Percentiles rank a stretch among this genome's conserved stretches.
Evolutionary conservation across 2,113 vertebrate species (phyloP).

Genomic region (Sarotherodon lohbergeri): DNA sequence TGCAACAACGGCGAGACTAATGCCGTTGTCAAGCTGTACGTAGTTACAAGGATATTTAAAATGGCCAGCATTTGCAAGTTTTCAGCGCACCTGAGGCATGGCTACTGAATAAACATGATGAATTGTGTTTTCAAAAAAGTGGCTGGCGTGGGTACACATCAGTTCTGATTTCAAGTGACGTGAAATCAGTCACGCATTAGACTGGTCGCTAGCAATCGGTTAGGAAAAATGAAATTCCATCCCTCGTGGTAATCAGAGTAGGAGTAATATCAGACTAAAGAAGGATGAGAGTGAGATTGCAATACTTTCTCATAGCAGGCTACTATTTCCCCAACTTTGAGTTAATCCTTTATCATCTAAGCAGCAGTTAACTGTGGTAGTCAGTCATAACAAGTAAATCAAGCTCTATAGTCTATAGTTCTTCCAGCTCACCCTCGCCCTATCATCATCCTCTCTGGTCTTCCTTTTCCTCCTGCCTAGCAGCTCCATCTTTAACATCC

Average conservation of each 20-base stretch:
- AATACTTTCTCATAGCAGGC: neutral
- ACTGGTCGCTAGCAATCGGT: neutral
- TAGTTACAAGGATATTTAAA: neutral
- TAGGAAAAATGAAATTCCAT: neutral
- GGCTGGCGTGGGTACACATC: neutral
- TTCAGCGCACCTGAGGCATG: neutral
- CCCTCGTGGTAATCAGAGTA: neutral
- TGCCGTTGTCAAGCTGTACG: neutral
- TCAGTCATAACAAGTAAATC: neutral
- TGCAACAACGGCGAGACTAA: neutral
- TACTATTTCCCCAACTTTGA: neutral
- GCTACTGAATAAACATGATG: neutral
- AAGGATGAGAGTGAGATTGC: neutral
- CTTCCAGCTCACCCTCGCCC: neutral
- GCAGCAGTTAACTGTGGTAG: neutral
- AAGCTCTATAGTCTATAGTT: neutral
- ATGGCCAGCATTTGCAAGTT: neutral
- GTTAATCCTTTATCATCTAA: neutral
- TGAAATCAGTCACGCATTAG: neutral
- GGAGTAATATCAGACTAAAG: neutral
- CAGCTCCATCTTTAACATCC: neutral
- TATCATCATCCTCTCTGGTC: neutral
- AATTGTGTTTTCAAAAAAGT: neutral
- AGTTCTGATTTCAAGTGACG: neutral
- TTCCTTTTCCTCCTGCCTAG: neutral